Evolutionary conservation across 2,797 vertebrate species (phyloP).

Genomic region (Sternarchorhynchus goeldii): DNA sequence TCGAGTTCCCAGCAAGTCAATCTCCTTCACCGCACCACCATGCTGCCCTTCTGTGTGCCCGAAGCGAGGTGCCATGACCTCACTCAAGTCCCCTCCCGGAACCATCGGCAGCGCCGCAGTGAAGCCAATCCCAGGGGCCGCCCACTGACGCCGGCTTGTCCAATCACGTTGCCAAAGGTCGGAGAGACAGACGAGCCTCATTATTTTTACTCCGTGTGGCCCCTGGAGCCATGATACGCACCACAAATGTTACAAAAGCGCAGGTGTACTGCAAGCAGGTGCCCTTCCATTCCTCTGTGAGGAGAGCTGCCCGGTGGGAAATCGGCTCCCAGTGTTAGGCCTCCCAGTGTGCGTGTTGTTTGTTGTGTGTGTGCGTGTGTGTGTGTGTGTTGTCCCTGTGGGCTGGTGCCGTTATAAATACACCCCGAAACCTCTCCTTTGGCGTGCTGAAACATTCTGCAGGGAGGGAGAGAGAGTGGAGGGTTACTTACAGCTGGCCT

Average conservation of each 20-base stretch:
- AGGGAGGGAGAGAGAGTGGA: constrained; percentile 37
- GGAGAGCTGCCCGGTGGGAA: constrained; percentile 3
- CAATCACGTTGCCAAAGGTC: constrained; percentile 36
- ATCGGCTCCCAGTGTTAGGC: constrained; percentile 4
- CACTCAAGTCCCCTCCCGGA: neutral
- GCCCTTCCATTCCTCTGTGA: neutral
- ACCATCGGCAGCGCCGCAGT: neutral
- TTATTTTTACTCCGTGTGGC: constrained; percentile 6
- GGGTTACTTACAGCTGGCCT: constrained; percentile 53
- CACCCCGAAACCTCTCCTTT: constrained; percentile 38
- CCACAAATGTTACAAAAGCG: neutral
- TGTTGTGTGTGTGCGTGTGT: constrained; percentile 33
- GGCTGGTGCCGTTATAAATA: constrained; percentile 54
- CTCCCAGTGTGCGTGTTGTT: constrained; percentile 31
- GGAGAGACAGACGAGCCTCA: constrained; percentile 18
- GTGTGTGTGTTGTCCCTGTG: constrained; percentile 20
- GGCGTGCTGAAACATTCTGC: constrained; percentile 52
- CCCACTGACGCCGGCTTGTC: constrained; percentile 20
- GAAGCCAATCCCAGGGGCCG: constrained; percentile 7
- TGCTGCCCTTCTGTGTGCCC: constrained; percentile 17
- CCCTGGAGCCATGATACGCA: neutral
- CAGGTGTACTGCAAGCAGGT: neutral
- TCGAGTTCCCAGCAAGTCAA: constrained; percentile 16
- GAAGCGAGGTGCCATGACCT: constrained; percentile 21
- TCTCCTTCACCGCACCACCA: constrained; percentile 10